Conservation (phyloP, 2,888 invertebrate genomes). For the Tachina lurida region DNA sequence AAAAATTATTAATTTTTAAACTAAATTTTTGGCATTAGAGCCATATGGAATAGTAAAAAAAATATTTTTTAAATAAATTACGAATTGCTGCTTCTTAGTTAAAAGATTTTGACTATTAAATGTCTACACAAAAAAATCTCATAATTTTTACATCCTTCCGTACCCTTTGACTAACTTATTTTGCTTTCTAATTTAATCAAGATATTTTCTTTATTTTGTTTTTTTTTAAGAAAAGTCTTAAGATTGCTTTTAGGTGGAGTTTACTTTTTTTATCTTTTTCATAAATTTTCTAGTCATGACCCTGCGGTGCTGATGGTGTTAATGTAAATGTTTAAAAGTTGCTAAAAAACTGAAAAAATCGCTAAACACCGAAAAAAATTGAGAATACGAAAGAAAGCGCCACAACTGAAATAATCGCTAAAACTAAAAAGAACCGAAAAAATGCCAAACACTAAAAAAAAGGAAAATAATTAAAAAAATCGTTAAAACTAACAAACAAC, state of each 20-base stretch:
- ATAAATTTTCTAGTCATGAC: not conserved
- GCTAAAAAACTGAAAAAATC: too few species aligned
- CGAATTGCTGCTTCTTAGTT: not conserved
- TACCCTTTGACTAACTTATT: slow-evolving; percentile 36
- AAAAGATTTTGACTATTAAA: not conserved
- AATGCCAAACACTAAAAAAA: too few species aligned
- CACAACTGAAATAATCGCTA: too few species aligned
- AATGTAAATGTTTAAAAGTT: not conserved
- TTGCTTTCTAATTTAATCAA: slow-evolving; percentile 36
- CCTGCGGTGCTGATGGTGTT: not conserved
- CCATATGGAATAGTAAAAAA: not conserved
- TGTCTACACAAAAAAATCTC: not conserved
- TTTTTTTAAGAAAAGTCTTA: not conserved
- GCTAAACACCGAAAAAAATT: too few species aligned
- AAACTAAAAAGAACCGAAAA: too few species aligned
- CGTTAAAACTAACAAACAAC: too few species aligned
- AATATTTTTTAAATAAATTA: not conserved
- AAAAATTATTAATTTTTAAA: not conserved
- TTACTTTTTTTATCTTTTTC: not conserved
- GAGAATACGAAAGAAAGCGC: too few species aligned
- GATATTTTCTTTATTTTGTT: slow-evolving; percentile 1
- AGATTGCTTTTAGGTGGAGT: slow-evolving; percentile 23
- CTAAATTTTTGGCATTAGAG: not conserved
- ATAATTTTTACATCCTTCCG: slow-evolving; percentile 14
- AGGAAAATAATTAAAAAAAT: too few species aligned